Evolutionary conservation across 2,797 vertebrate genomes (phyloP).

Genomic region (Acanthurus leucopareius): DNA sequence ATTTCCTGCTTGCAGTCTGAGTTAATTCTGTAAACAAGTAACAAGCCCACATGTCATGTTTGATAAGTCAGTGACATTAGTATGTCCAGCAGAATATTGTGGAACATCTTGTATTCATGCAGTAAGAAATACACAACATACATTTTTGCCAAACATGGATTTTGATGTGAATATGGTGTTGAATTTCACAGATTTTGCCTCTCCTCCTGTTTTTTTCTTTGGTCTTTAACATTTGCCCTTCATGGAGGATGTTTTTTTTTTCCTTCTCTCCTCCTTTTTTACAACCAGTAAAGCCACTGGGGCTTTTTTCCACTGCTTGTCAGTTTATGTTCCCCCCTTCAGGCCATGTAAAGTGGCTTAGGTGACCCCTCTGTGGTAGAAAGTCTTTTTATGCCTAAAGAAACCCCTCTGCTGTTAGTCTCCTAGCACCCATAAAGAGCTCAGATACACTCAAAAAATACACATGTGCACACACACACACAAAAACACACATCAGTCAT

Average conservation of each 20-base stretch:
- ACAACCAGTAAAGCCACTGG: constrained; percentile 49
- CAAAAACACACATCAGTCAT: constrained; percentile 34
- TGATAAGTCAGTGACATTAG: not conserved
- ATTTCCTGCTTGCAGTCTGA: not conserved
- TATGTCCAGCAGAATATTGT: not conserved
- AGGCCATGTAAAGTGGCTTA: constrained; percentile 60
- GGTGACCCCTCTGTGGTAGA: constrained; percentile 55
- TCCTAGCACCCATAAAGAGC: constrained; percentile 48
- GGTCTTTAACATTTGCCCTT: constrained; percentile 34
- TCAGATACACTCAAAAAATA: constrained; percentile 19
- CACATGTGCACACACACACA: constrained; percentile 7
- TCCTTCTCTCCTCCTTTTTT: constrained; percentile 30
- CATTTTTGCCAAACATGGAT: not conserved
- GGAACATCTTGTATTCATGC: not conserved
- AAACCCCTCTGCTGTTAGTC: constrained; percentile 30
- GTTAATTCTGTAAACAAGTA: not conserved
- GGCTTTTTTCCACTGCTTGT: constrained; percentile 47
- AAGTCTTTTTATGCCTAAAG: constrained; percentile 46
- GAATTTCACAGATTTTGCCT: not conserved
- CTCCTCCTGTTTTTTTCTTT: not conserved
- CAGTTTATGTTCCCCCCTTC: constrained; percentile 52
- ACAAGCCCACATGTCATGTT: not conserved
- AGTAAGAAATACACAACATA: not conserved
- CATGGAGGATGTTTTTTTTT: constrained; percentile 8
- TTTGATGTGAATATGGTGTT: not conserved